phyloP scores from a whole-genome alignment of 1,140 invertebrate species.

The Cotesia chilonis region DNA sequence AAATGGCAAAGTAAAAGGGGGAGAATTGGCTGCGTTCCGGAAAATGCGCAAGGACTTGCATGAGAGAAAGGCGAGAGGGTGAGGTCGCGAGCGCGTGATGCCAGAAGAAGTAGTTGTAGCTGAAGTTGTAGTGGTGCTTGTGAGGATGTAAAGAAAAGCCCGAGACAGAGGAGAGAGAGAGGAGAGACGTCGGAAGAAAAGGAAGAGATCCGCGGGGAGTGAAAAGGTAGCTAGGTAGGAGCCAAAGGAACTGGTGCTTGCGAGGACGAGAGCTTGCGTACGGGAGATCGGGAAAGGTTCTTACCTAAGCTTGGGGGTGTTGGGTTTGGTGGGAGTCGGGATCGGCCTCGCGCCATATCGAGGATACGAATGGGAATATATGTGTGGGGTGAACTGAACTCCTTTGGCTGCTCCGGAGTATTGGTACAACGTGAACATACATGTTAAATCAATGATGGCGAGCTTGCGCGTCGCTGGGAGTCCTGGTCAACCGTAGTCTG shows the following conservation, averaged over 20 bases:
- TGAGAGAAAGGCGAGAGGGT: constrained; percentile 18
- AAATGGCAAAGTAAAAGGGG: background rate
- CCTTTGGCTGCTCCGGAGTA: constrained; percentile 8
- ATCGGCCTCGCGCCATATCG: too few species aligned
- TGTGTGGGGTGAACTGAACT: constrained; percentile 7
- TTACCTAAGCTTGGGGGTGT: constrained; percentile 9
- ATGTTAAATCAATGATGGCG: constrained; percentile 64
- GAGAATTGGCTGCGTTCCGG: constrained; percentile 22
- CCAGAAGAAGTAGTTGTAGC: constrained; percentile 16
- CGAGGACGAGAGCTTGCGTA: constrained; percentile 27
- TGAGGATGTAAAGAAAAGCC: constrained; percentile 22
- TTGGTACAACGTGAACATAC: constrained; percentile 39
- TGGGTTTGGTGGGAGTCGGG: constrained; percentile 4
- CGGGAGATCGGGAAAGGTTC: constrained; percentile 20
- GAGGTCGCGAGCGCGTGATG: constrained; percentile 21
- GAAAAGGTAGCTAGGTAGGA: too few species aligned
- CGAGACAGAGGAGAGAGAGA: constrained; percentile 4
- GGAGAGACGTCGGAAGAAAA: constrained; percentile 5
- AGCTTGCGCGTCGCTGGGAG: constrained; percentile 51
- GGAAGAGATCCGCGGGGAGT: background rate
- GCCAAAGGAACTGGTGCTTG: too few species aligned
- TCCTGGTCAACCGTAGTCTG: constrained; percentile 14
- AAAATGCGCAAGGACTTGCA: constrained; percentile 33
- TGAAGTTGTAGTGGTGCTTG: background rate
- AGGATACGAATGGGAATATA: background rate